Conservation (phyloP, 2,888 invertebrate genomes). For the Xestia sexstrigata region DNA sequence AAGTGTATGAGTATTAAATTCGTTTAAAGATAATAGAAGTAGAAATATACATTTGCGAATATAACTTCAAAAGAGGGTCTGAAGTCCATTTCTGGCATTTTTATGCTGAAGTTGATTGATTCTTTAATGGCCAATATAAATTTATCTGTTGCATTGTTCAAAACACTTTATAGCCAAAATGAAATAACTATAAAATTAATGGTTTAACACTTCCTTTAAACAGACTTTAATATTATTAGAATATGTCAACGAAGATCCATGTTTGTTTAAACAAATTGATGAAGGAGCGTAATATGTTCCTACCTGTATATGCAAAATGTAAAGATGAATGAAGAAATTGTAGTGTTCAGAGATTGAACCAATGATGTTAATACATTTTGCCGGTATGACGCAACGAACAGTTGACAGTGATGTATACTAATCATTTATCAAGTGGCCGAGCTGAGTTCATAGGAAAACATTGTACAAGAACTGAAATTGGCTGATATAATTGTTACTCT, state of each 20-base stretch:
- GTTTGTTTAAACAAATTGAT: background rate
- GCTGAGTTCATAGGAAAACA: slow-evolving; percentile 32
- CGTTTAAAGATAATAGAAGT: too few relatives aligned
- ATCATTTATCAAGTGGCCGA: slow-evolving; percentile 55
- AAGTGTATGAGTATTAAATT: slow-evolving; percentile 1
- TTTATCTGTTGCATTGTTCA: slow-evolving; percentile 49
- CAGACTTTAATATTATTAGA: slow-evolving; percentile 14
- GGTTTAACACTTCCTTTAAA: slow-evolving; percentile 45
- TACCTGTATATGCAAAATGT: background rate
- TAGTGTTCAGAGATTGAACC: slow-evolving; percentile 30
- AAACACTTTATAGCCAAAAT: slow-evolving; percentile 47
- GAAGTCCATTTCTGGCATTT: slow-evolving; percentile 20
- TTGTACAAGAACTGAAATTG: slow-evolving; percentile 30
- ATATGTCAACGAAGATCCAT: background rate
- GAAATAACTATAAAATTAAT: slow-evolving; percentile 46
- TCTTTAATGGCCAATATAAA: slow-evolving; percentile 46
- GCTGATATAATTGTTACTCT: slow-evolving; percentile 32
- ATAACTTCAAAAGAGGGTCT: slow-evolving; percentile 4
- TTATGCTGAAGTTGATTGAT: slow-evolving; percentile 51
- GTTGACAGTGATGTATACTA: slow-evolving; percentile 58
- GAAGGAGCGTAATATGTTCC: background rate
- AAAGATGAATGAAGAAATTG: slow-evolving; percentile 35
- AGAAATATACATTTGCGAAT: slow-evolving; percentile 10
- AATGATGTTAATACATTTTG: slow-evolving; percentile 51
- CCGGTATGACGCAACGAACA: slow-evolving; percentile 51